Evolutionary conservation across 2,113 vertebrate genomes (phyloP), one percentile per base, ranked within the genome.

Genomic region (Micronycteris hirsuta): DNA sequence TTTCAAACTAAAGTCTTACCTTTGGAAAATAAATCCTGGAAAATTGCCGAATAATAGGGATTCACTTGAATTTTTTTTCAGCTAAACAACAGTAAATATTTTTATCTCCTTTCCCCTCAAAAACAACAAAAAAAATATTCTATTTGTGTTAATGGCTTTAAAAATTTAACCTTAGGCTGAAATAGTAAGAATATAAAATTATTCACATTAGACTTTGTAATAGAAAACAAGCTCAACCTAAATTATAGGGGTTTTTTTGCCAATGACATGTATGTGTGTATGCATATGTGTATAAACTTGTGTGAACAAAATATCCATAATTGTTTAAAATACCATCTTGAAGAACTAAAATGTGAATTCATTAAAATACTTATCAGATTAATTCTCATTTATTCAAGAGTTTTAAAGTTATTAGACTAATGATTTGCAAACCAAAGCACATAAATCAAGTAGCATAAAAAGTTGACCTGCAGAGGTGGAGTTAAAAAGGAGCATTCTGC

Each of bases 161-260:
- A 89, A 87, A 65, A 12, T 36, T 96, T 96, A 90, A 54, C 8
- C 0, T 0, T 12, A 45, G 73, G 33, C 7, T 95, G 45, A 88
- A 84, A 93, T 8, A 63, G 56, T 77, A 76, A 76, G n/a, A 93
- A 92, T 95, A 88, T 81, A 56, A 92, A 63, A 96, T 70, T 70
- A 7, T 68, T 88, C 20, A 24, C 20, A 63, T 7, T 38, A 10
- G 56, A 24, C 43, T 96, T 97, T 82, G 82, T 74, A 78, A 81
- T 7, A 76, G 41, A 94, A 97, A 90, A 70, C 16, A 67, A 94
- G 78, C 0, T 1, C 20, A 86, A 7, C 33, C 11, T 96, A 91
- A 96, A 95, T 33, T 94, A 26, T 38, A 68, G 81, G 52, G 20
- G 26, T 36, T 68, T 73, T 85, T 71, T 49, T 49, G 20, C 16